phyloP scores from a whole-genome alignment of 2,888 invertebrate genomes.

The Eupelmus urozonus region DNA sequence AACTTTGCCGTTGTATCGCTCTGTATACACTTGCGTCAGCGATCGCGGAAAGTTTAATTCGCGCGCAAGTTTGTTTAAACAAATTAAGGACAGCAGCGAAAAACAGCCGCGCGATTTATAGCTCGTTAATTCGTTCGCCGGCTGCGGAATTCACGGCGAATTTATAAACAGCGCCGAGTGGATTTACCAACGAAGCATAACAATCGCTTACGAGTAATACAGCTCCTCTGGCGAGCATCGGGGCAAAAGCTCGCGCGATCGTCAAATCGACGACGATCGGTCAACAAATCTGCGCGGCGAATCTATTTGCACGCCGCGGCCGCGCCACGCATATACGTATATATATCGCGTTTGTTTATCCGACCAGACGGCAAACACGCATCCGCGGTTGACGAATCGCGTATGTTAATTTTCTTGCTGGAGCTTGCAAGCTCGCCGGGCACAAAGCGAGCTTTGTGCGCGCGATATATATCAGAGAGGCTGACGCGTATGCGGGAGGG shows the following conservation, averaged over 20 bases:
- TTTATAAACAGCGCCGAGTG: too few species aligned
- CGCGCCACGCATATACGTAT: not conserved
- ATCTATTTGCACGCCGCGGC: conserved; percentile 16
- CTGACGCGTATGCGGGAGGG: too few species aligned
- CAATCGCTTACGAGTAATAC: too few species aligned
- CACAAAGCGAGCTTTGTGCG: too few species aligned
- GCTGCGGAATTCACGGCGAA: too few species aligned
- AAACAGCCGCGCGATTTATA: too few species aligned
- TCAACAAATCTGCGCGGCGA: conserved; percentile 23
- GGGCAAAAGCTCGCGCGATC: too few species aligned
- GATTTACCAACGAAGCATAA: too few species aligned
- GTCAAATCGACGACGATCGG: conserved; percentile 6
- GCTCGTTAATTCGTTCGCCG: too few species aligned
- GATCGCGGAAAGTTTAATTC: conserved; percentile 1
- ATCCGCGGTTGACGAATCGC: conserved; percentile 7
- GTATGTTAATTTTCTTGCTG: conserved; percentile 33
- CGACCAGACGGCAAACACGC: not conserved
- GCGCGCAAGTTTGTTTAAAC: not conserved
- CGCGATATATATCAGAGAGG: too few species aligned
- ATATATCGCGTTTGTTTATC: conserved; percentile 27
- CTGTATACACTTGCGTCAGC: not conserved
- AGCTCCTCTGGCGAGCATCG: too few species aligned
- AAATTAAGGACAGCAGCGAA: not conserved
- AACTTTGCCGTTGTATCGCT: not conserved
- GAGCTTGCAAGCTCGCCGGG: not conserved